These are phyloP conservation scores for Chromoteleia sp. DNA, from an alignment of 2,888 invertebrate genomes.

Conservation along the genomic window DNA sequence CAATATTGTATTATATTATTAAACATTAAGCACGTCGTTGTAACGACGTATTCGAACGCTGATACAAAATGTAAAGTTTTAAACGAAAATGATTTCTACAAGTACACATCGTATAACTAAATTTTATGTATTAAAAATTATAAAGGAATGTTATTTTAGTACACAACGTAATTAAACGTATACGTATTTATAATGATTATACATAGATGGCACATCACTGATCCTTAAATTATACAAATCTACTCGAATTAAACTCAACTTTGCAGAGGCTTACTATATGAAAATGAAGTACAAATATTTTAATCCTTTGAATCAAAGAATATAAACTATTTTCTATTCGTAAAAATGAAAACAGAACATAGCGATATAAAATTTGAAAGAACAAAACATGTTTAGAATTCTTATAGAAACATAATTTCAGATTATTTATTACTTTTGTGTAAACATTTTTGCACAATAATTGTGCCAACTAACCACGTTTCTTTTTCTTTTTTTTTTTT, in stretches of 20 bases:
- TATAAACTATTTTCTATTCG: not conserved
- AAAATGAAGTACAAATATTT: conserved; percentile 31
- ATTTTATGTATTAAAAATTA: not conserved
- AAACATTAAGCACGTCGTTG: conserved; percentile 5
- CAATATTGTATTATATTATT: too few species aligned
- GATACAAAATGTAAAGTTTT: not conserved
- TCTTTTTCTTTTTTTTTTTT: too few species aligned
- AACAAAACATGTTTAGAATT: too few species aligned
- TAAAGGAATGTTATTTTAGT: conserved; percentile 11
- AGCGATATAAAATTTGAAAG: conserved; percentile 1
- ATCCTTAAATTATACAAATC: conserved; percentile 21
- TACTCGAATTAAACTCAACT: conserved; percentile 17
- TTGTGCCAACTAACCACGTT: too few species aligned
- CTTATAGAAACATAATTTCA: too few species aligned
- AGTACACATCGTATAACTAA: not conserved
- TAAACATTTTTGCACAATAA: too few species aligned
- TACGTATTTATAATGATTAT: too few species aligned
- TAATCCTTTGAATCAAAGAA: conserved; percentile 42
- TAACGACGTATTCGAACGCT: not conserved
- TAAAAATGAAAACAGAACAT: too few species aligned
- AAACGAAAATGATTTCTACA: not conserved
- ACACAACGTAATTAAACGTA: conserved; percentile 2
- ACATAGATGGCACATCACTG: conserved; percentile 30
- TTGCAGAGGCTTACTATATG: conserved; percentile 36
- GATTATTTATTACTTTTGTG: too few species aligned